Conservation (phyloP, 2,797 vertebrate genomes). For the Nyctalus aviator region DNA sequence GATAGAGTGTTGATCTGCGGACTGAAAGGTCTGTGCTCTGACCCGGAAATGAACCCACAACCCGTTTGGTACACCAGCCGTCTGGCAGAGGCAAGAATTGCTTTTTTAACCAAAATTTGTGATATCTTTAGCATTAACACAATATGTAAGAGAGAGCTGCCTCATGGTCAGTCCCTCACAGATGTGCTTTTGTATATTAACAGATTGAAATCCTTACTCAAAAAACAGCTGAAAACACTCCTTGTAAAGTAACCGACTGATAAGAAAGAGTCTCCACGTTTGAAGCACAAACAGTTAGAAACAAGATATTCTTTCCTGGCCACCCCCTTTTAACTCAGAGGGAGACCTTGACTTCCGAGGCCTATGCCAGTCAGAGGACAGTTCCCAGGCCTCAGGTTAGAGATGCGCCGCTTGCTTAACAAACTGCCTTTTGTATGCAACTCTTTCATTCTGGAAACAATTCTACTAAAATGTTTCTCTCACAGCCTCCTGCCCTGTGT, state of each 20-base stretch:
- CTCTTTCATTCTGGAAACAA: conserved; percentile 91
- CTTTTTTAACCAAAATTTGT: background rate
- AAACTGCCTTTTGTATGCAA: conserved; percentile 88
- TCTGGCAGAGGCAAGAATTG: background rate
- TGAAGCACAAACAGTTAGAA: background rate
- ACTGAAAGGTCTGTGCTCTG: background rate
- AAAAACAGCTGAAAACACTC: background rate
- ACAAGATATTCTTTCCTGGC: background rate
- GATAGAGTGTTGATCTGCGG: too few species aligned
- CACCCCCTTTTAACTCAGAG: background rate
- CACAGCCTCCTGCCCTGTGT: conserved; percentile 89
- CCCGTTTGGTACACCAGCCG: too few species aligned
- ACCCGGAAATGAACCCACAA: background rate
- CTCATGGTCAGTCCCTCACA: background rate
- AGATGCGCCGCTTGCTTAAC: background rate
- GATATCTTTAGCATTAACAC: background rate
- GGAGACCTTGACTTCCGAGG: background rate
- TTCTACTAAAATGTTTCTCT: conserved; percentile 86
- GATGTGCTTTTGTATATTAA: background rate
- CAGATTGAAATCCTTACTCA: background rate
- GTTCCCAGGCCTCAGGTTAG: background rate
- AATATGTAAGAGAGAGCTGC: background rate
- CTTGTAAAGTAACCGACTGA: background rate
- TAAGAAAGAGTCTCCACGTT: background rate
- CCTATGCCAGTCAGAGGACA: background rate